Conservation (phyloP, 35 echinoderm and acorn worm genomes). For the Lytechinus variegatus region DNA sequence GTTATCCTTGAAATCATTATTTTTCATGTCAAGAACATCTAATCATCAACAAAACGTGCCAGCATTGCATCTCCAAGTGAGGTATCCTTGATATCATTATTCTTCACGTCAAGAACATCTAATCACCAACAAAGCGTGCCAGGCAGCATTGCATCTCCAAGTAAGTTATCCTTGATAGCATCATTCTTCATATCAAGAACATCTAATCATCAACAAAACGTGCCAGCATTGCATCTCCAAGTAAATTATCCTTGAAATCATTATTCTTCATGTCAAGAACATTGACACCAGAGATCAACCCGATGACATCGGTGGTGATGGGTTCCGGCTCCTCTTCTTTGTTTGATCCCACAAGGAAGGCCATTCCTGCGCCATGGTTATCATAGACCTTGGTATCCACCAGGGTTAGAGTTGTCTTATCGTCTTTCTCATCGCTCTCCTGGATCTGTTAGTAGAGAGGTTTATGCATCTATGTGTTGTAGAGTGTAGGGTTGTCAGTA, state of each 20-base stretch:
- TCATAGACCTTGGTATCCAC: background rate
- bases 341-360: background rate
- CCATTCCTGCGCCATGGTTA: background rate
- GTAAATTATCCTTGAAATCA: background rate
- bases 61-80: constrained; percentile 22
- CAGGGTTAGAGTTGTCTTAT: background rate
- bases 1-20: background rate
- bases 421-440: background rate
- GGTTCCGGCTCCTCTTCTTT: background rate
- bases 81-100: background rate
- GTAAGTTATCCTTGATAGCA: background rate
- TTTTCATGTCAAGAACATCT: background rate
- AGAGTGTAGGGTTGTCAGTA: no score
- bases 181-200: background rate
- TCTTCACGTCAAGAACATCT: background rate
- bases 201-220: background rate
- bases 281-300: background rate
- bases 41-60: background rate
- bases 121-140: background rate
- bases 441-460: background rate
- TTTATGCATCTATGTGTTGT: no score
- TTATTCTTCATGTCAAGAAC: background rate
- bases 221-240: constrained; percentile 31
- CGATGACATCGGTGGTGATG: background rate
- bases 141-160: constrained; percentile 25